phyloP scores from a whole-genome alignment of 2,888 invertebrate genomes.

The Agriopis aurantiaria region DNA sequence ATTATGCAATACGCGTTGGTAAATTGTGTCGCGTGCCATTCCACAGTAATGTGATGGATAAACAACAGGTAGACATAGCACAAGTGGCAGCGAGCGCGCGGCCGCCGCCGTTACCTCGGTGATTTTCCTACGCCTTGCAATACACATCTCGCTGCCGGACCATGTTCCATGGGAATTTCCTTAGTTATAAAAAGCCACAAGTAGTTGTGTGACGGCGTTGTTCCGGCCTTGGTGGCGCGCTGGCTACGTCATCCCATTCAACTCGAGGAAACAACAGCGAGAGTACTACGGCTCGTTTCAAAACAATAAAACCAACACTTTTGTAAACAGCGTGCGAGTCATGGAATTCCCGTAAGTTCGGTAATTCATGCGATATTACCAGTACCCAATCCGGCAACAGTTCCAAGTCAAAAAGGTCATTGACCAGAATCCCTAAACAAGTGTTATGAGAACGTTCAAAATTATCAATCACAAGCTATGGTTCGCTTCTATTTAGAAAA shows the following conservation, averaged over 20 bases:
- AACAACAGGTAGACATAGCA: conserved; percentile 14
- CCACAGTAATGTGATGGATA: conserved; percentile 10
- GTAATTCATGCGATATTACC: conserved; percentile 11
- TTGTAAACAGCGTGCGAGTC: conserved; percentile 38
- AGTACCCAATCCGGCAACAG: conserved; percentile 2
- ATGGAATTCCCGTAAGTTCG: conserved; percentile 23
- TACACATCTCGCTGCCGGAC: conserved; percentile 38
- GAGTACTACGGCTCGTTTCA: conserved; percentile 35
- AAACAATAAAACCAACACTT: conserved; percentile 41
- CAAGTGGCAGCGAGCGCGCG: conserved; percentile 25
- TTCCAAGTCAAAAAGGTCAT: background rate
- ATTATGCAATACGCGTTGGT: too few species aligned
- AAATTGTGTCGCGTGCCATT: conserved; percentile 16
- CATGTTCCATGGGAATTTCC: conserved; percentile 55
- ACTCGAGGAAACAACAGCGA: conserved; percentile 37
- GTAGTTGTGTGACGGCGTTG: conserved; percentile 33
- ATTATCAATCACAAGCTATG: conserved; percentile 1
- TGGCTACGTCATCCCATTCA: conserved; percentile 45
- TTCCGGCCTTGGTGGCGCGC: conserved; percentile 37
- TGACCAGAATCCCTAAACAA: conserved; percentile 5
- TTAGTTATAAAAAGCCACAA: conserved; percentile 48
- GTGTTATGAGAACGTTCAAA: background rate
- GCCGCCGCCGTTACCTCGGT: conserved; percentile 45
- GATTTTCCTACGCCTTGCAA: conserved; percentile 59
- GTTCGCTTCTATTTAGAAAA: background rate